Conservation (phyloP, 2,113 vertebrate genomes). For the Psittacus erithacus region DNA sequence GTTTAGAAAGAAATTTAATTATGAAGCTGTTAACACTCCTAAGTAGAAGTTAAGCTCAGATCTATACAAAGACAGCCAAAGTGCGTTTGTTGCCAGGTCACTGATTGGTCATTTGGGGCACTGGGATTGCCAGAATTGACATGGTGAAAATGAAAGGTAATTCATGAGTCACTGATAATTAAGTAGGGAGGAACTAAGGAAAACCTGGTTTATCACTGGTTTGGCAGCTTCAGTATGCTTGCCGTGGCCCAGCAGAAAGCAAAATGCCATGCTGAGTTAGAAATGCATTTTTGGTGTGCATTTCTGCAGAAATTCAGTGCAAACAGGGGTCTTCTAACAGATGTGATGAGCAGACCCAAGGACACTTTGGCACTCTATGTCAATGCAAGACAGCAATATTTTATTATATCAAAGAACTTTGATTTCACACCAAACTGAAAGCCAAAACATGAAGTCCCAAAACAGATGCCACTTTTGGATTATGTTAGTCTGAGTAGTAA, state of each 20-base stretch:
- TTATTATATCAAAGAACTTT: background rate
- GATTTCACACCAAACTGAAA: constrained; percentile 57
- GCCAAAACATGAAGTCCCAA: constrained; percentile 25
- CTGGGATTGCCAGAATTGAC: constrained; percentile 48
- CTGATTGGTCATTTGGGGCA: constrained; percentile 66
- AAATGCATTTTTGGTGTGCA: background rate
- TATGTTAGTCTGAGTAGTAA: constrained; percentile 9
- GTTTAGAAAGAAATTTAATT: constrained; percentile 66
- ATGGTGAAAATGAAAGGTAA: constrained; percentile 57
- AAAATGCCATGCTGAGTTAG: background rate
- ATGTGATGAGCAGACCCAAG: background rate
- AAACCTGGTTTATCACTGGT: background rate
- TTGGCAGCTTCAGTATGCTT: background rate
- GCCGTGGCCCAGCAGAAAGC: background rate
- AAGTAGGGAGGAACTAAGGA: constrained; percentile 30
- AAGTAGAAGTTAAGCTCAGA: constrained; percentile 31
- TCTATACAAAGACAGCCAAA: constrained; percentile 34
- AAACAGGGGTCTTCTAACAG: background rate
- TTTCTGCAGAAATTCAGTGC: background rate
- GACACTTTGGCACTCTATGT: background rate
- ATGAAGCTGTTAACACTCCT: constrained; percentile 55
- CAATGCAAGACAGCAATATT: constrained; percentile 19
- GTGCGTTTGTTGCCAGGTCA: constrained; percentile 12
- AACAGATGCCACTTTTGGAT: constrained; percentile 48
- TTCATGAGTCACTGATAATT: constrained; percentile 52